Evolutionary conservation across 2,113 vertebrate genomes (phyloP).

Genomic region (Ctenomys sociabilis): DNA sequence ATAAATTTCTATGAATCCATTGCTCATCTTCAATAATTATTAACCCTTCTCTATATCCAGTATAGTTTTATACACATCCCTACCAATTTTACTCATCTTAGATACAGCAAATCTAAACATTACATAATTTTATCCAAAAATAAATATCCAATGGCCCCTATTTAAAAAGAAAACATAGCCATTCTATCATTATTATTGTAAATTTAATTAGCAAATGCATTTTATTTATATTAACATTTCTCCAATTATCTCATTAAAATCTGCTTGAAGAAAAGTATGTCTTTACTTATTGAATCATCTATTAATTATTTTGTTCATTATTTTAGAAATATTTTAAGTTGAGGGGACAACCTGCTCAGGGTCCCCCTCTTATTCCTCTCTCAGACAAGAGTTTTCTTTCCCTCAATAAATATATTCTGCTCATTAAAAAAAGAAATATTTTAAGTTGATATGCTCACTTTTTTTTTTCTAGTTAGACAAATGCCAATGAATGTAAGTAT

Average conservation of each 20-base stretch:
- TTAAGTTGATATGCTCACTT: constrained; percentile 24
- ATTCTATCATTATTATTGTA: neutral
- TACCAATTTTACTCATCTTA: neutral
- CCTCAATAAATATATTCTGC: no score
- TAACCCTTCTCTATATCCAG: neutral
- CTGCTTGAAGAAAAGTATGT: neutral
- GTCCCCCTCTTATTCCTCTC: no score
- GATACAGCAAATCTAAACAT: constrained; percentile 27
- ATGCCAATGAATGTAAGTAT: neutral
- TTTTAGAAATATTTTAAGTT: constrained; percentile 34
- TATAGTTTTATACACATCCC: neutral
- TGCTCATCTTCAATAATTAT: constrained; percentile 32
- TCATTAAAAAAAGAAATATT: no score
- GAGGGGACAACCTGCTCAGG: no score
- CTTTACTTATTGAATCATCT: constrained; percentile 12
- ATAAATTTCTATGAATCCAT: neutral
- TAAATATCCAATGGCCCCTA: neutral
- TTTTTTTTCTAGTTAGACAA: neutral
- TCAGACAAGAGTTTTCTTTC: no score
- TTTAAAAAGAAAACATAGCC: constrained; percentile 34
- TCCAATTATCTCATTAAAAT: neutral
- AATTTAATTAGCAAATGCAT: constrained; percentile 31
- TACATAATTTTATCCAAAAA: neutral
- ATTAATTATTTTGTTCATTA: neutral
- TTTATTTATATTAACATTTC: constrained; percentile 37